A percentile compares a stretch with the other conserved stretches of the same genome.
phyloP scores from a whole-genome alignment of 2,888 invertebrate genomes.

The Plebejus melissa region DNA sequence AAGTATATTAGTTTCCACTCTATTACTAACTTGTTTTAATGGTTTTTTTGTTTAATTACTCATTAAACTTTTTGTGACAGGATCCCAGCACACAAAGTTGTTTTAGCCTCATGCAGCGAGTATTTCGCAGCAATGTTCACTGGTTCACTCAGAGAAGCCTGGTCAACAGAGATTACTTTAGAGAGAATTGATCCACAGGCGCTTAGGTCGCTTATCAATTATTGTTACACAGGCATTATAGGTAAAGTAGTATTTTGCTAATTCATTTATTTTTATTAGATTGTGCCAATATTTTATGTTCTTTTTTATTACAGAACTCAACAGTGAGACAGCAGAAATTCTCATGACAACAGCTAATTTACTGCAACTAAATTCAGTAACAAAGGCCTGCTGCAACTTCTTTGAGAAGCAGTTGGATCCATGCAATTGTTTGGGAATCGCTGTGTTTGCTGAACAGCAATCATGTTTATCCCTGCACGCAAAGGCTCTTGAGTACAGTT shows the following conservation, averaged over 20 bases:
- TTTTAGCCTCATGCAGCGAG: slow-evolving; percentile 94
- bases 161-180: slow-evolving; percentile 89
- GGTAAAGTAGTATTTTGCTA: slow-evolving; percentile 45
- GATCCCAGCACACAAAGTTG: slow-evolving; percentile 91
- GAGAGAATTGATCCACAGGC: slow-evolving; percentile 93
- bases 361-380: slow-evolving; percentile 90
- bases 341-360: slow-evolving; percentile 92
- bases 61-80: slow-evolving; percentile 50
- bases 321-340: slow-evolving; percentile 95
- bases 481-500: slow-evolving; percentile 91
- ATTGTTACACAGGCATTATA: slow-evolving; percentile 92
- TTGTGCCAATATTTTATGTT: slow-evolving; percentile 27
- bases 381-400: slow-evolving; percentile 93
- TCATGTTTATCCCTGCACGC: slow-evolving; percentile 89
- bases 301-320: slow-evolving; percentile 79
- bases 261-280: slow-evolving; percentile 34
- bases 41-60: background rate
- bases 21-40: slow-evolving; percentile 13
- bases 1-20: slow-evolving; percentile 28
- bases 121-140: slow-evolving; percentile 98
- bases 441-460: slow-evolving; percentile 95
- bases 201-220: slow-evolving; percentile 89
- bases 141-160: slow-evolving; percentile 89
- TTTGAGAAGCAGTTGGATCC: slow-evolving; percentile 94
- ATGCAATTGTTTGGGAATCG: slow-evolving; percentile 95